Conservation (phyloP, 2,888 invertebrate genomes). For the Eudasyphora cyanicolor region DNA sequence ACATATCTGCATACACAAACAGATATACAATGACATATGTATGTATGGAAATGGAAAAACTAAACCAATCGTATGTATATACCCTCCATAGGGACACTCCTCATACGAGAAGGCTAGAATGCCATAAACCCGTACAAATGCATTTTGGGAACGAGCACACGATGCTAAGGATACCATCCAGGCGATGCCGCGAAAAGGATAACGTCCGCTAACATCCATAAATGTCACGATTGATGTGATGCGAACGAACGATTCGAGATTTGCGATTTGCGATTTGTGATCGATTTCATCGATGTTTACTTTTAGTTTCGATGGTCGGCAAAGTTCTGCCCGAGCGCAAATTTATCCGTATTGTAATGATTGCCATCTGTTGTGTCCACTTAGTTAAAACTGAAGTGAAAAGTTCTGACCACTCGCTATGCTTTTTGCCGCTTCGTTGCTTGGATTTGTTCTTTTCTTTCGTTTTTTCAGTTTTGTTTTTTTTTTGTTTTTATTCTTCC, state of each 20-base stretch:
- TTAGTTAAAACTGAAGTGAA: constrained; percentile 65
- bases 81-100: constrained; percentile 62
- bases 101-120: constrained; percentile 46
- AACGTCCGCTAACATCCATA: background rate
- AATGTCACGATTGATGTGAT: background rate
- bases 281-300: background rate
- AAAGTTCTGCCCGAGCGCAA: constrained; percentile 37
- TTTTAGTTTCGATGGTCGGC: background rate
- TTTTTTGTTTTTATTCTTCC: constrained; percentile 41
- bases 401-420: constrained; percentile 65
- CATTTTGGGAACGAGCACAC: background rate
- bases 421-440: constrained; percentile 61
- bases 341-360: constrained; percentile 49
- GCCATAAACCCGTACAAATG: background rate
- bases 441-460: constrained; percentile 38
- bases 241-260: background rate
- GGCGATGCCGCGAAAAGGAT: background rate
- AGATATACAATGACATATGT: no score
- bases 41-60: constrained; percentile 57
- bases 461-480: background rate
- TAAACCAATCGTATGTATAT: constrained; percentile 63
- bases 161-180: background rate
- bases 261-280: background rate
- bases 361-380: constrained; percentile 63
- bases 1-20: constrained; percentile 40